phyloP scores from a whole-genome alignment of 1,140 invertebrate genomes.

The Chironomus tepperi region DNA sequence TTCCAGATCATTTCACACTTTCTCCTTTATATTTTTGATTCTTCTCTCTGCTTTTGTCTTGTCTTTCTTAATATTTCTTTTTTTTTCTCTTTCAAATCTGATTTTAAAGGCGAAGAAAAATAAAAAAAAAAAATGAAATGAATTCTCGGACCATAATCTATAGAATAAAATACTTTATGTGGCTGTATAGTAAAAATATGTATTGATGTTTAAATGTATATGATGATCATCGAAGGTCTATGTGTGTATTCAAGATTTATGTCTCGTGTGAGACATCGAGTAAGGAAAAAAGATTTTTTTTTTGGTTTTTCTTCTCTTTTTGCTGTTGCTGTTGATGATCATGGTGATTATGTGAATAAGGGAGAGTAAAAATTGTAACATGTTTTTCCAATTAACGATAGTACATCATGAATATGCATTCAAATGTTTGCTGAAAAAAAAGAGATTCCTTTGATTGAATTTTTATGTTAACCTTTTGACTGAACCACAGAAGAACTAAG shows the following conservation, averaged over 20 bases:
- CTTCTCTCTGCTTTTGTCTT: neutral
- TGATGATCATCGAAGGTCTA: neutral
- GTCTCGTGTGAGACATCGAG: neutral
- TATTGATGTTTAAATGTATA: neutral
- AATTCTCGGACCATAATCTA: neutral
- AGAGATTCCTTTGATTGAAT: no score
- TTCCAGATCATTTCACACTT: neutral
- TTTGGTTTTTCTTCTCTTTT: no score
- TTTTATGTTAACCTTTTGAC: no score
- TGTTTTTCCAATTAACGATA: constrained; percentile 5
- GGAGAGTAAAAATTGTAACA: constrained; percentile 7
- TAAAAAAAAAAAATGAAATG: no score
- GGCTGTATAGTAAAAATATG: no score
- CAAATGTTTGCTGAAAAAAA: no score
- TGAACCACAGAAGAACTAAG: no score
- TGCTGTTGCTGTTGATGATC: neutral
- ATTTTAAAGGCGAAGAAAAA: neutral
- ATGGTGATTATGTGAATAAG: neutral
- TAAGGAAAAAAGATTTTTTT: neutral
- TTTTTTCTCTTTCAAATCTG: neutral
- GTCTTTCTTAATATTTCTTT: neutral
- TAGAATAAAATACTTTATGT: no score
- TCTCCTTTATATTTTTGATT: neutral
- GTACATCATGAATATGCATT: neutral
- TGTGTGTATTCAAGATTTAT: neutral